phyloP scores from a whole-genome alignment of 1,140 invertebrate species.

The Solenopsis fugax region DNA sequence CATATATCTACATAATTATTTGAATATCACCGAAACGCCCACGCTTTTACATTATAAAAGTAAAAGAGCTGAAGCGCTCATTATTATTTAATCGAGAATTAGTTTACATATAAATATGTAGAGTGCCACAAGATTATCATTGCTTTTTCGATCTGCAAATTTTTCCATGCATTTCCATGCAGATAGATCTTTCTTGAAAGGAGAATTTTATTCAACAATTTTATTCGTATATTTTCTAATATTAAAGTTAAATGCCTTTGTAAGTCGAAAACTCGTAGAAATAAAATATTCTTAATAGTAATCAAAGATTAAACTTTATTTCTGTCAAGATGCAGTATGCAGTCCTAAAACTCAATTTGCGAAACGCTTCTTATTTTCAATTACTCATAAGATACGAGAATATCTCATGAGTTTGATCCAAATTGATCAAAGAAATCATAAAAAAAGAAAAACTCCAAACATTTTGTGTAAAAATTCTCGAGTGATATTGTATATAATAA shows the following conservation, averaged over 20 bases:
- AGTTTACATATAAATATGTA: slow-evolving; percentile 1
- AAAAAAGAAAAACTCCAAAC: background rate
- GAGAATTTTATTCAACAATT: background rate
- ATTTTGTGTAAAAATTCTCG: slow-evolving; percentile 35
- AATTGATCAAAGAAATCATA: background rate
- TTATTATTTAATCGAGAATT: slow-evolving; percentile 25
- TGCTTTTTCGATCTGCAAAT: background rate
- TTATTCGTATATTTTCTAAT: background rate
- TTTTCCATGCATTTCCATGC: background rate
- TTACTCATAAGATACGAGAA: background rate
- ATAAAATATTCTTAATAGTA: background rate
- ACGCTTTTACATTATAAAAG: background rate
- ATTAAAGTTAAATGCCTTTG: background rate
- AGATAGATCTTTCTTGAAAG: background rate
- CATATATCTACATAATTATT: slow-evolving; percentile 25
- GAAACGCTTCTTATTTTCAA: background rate
- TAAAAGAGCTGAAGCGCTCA: background rate
- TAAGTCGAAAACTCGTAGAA: background rate
- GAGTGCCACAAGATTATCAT: background rate
- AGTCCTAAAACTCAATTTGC: background rate
- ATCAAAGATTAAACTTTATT: background rate
- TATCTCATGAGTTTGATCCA: background rate
- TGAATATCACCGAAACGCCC: background rate
- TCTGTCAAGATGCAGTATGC: background rate
- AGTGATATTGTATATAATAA: background rate